Evolutionary conservation across 2,888 invertebrate genomes (phyloP), one percentile per base, ranked within the genome.

Genomic region (Reticulitermes lucifugus): DNA sequence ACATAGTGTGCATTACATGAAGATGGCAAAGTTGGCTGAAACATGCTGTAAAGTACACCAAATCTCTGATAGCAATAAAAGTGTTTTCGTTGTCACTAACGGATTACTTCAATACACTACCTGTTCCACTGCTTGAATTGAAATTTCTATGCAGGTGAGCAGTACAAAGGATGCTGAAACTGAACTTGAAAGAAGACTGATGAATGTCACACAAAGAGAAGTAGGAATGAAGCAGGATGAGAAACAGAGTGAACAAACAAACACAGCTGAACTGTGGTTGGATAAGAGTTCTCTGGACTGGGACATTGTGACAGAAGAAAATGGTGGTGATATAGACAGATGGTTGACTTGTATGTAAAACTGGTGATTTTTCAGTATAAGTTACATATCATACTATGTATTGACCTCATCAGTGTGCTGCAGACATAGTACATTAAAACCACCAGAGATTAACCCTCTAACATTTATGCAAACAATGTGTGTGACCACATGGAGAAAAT

Each of bases 101-200:
- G 4, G 35, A 35, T 35, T 35, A 35, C 35, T 35, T 35, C 35
- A 35, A 35, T 35, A 51, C 6, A 51, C 9, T 41, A 75, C 21
- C 35, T 35, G 41, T 35, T 75, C 35, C 21, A 3, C 6, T 35
- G 21, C 25, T 43, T 29, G n/a, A 73, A 77, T 12, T 22, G 2
- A 22, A 70, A 65, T 25, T 65, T 65, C 14, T 46, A 22, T 81
- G n/a, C 46, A 81, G 81, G 65, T 81, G 25, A 43, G 41, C n/a
- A 81, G 65, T n/a, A 65, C 81, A 43, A 81, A 43, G 21, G 81
- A 81, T 70, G 81, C 81, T 43, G 70, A 81, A 43, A 22, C 10
- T 12, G 25, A 81, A 70, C 22, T 81, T 4, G 29, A 81, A 2
- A 81, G 41, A 25, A 81, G n/a, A 46, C 81, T 81, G 77, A 46